Percentiles rank a stretch among this genome's conserved stretches.
Evolutionary conservation across 2,113 vertebrate genomes (phyloP).

Genomic region (Geococcyx californianus): DNA sequence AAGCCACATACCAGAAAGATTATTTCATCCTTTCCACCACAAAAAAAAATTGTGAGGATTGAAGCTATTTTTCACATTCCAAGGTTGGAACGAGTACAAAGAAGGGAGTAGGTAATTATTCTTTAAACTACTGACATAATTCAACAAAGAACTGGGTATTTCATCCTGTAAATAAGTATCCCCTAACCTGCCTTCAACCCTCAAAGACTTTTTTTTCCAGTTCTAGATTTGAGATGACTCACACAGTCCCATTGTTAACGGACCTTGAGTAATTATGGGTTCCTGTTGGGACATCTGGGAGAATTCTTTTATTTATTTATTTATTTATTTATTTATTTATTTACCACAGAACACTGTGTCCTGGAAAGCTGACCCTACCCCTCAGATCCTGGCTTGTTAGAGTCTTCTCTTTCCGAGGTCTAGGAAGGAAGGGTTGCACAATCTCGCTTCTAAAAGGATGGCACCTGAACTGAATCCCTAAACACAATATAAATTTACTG

Average conservation of each 20-base stretch:
- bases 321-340: background rate
- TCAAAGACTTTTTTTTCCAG: constrained; percentile 51
- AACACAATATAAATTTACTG: constrained; percentile 59
- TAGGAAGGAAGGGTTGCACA: constrained; percentile 91
- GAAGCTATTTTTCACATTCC: constrained; percentile 57
- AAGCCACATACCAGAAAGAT: constrained; percentile 54
- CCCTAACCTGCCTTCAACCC: constrained; percentile 57
- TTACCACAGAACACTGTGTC: constrained; percentile 36
- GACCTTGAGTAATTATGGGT: constrained; percentile 65
- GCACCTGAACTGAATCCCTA: constrained; percentile 90
- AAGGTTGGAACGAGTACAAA: constrained; percentile 52
- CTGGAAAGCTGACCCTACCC: constrained; percentile 77
- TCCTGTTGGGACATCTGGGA: constrained; percentile 73
- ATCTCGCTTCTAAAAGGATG: constrained; percentile 90
- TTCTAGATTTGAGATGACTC: constrained; percentile 62
- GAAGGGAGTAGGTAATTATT: constrained; percentile 49
- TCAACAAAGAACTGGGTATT: constrained; percentile 56
- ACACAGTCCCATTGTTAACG: constrained; percentile 67
- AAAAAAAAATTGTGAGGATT: background rate
- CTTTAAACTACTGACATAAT: constrained; percentile 48
- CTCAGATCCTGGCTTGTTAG: constrained; percentile 74
- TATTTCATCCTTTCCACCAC: background rate
- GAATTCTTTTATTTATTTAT: constrained; percentile 55
- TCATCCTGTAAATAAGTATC: constrained; percentile 63
- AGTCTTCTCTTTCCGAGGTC: constrained; percentile 80